Evolutionary conservation across 2,797 vertebrate species (phyloP).

Genomic region (Alectoris magna): DNA sequence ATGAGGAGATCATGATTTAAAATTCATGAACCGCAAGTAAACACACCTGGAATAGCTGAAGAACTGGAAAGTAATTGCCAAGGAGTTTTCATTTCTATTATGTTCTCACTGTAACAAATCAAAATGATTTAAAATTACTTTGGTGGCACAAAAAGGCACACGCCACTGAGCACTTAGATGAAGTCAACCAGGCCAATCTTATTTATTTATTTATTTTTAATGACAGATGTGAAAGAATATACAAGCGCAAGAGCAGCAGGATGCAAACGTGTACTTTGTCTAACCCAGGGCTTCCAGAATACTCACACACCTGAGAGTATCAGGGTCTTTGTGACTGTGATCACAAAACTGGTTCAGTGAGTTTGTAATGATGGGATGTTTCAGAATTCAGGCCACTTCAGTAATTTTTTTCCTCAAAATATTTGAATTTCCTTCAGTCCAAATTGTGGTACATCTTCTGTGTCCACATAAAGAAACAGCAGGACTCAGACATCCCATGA

Average conservation of each 20-base stretch:
- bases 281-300: background rate
- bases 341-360: background rate
- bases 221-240: background rate
- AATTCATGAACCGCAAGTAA: background rate
- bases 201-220: background rate
- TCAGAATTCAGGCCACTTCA: background rate
- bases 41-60: background rate
- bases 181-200: background rate
- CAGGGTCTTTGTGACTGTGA: background rate
- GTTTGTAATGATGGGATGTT: background rate
- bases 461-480: background rate
- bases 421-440: background rate
- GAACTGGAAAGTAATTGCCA: accelerated
- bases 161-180: background rate
- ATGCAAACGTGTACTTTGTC: background rate
- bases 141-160: background rate
- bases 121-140: background rate
- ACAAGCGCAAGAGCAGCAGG: background rate
- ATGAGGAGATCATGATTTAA: background rate
- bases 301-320: background rate
- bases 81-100: background rate
- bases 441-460: background rate
- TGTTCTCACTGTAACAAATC: background rate
- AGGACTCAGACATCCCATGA: background rate
- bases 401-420: background rate